phyloP scores from a whole-genome alignment of 2,797 vertebrate species.

The Columba guinea region DNA sequence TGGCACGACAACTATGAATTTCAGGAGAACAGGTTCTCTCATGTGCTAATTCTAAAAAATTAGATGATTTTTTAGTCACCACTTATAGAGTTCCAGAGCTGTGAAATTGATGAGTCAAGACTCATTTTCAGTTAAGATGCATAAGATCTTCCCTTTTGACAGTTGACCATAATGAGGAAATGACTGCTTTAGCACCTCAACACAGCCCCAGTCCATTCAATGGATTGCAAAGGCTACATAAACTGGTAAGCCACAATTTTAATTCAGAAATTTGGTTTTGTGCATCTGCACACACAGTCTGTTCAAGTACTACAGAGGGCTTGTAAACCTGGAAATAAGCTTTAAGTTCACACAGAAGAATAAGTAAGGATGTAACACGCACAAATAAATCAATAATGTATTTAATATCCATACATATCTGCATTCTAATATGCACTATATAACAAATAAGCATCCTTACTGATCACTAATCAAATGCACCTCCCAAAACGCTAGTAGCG shows the following conservation, averaged over 20 bases:
- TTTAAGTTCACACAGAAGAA: not conserved
- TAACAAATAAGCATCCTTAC: not conserved
- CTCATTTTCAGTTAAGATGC: not conserved
- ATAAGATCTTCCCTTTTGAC: not conserved
- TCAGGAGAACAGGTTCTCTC: not conserved
- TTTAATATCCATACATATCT: not conserved
- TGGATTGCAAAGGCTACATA: not conserved
- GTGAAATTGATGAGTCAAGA: not conserved
- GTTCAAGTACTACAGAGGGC: not conserved
- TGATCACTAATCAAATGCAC: not conserved
- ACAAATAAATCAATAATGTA: not conserved
- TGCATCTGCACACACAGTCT: not conserved
- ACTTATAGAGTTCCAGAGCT: not conserved
- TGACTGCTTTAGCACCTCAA: constrained; percentile 21
- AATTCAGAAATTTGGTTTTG: not conserved
- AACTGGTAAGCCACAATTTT: not conserved
- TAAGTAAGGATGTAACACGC: not conserved
- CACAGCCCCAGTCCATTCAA: not conserved
- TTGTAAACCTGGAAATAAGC: not conserved
- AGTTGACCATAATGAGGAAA: not conserved
- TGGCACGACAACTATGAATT: not conserved
- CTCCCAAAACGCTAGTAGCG: not conserved
- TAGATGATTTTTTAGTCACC: not conserved
- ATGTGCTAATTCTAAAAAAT: not conserved
- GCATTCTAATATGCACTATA: not conserved